Evolutionary conservation across 2,113 vertebrate genomes (phyloP).

Genomic region (Petrocephalus microphthalmus): DNA sequence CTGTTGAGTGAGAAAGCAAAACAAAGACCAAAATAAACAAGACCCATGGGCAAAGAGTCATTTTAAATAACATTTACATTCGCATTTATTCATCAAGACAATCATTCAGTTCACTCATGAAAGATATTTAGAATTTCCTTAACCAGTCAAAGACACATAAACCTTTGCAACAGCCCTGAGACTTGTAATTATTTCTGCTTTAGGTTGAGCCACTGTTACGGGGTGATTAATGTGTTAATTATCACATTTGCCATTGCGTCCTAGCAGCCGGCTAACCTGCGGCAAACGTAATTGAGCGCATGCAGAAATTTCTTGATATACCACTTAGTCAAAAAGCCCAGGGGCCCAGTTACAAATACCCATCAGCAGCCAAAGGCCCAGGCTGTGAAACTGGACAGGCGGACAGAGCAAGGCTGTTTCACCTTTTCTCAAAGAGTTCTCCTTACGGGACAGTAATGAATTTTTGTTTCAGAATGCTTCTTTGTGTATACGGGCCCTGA

Average conservation of each 20-base stretch:
- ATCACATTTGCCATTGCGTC: background rate
- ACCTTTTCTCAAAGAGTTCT: background rate
- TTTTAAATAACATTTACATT: background rate
- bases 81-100: background rate
- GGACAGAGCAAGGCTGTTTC: background rate
- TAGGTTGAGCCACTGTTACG: background rate
- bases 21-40: background rate
- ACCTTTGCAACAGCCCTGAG: background rate
- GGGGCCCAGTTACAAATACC: constrained; percentile 36
- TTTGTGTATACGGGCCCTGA: background rate
- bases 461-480: constrained; percentile 38
- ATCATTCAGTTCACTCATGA: background rate
- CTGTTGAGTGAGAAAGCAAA: background rate
- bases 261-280: background rate
- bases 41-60: background rate
- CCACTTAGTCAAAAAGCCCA: constrained; percentile 27
- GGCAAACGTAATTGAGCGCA: background rate
- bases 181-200: constrained; percentile 16
- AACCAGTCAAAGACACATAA: background rate
- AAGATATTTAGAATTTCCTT: background rate
- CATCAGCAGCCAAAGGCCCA: background rate
- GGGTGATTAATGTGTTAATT: constrained; percentile 10
- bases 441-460: constrained; percentile 33
- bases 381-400: constrained; percentile 28
- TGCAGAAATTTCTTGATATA: background rate